Evolutionary conservation across 2,797 vertebrate species (phyloP).

Genomic region (Petrocephalus sullivani): DNA sequence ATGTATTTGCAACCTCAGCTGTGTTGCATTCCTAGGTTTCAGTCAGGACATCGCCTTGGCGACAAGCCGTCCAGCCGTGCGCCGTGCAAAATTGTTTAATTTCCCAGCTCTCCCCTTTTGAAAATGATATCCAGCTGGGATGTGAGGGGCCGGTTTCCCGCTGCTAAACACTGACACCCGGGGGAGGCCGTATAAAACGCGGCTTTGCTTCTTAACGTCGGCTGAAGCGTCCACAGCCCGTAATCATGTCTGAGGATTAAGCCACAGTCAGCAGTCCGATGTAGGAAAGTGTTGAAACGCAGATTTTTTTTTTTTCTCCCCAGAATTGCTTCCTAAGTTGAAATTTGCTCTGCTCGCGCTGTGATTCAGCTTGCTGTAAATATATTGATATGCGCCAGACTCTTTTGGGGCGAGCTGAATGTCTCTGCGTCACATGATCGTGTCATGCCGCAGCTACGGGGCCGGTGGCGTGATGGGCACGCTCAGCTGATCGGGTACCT

Average conservation of each 20-base stretch:
- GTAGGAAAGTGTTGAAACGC: slow-evolving; percentile 27
- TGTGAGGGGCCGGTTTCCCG: background rate
- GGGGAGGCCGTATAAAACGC: no score
- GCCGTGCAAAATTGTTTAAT: background rate
- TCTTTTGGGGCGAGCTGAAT: background rate
- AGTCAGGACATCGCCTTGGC: background rate
- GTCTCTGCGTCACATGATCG: background rate
- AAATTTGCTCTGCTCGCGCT: background rate
- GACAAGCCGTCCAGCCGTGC: background rate
- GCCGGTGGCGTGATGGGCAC: background rate
- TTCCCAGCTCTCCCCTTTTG: background rate
- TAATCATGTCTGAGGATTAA: slow-evolving; percentile 25
- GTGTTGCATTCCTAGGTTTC: background rate
- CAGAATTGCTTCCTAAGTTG: background rate
- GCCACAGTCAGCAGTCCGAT: background rate
- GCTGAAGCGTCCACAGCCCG: slow-evolving; percentile 22
- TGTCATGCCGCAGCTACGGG: background rate
- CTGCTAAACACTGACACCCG: background rate
- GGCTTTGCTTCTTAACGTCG: slow-evolving; percentile 21
- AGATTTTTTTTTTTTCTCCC: slow-evolving; percentile 1
- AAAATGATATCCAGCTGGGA: background rate
- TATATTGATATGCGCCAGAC: background rate
- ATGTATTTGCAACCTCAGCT: background rate
- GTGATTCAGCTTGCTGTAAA: background rate
- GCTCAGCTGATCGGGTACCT: background rate